phyloP scores from a whole-genome alignment of 2,888 invertebrate genomes.

The Pseudoips prasinana region DNA sequence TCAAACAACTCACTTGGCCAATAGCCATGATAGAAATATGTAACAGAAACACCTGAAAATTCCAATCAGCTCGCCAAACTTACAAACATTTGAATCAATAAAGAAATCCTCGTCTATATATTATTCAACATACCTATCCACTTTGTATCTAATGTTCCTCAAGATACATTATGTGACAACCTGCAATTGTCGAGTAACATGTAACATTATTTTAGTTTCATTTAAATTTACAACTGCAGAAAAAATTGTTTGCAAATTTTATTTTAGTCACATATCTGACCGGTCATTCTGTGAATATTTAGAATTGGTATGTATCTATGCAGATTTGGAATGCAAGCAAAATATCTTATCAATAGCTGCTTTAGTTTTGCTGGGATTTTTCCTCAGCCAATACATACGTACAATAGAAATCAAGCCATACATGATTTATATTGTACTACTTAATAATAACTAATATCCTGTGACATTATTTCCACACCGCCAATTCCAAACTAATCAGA shows the following conservation, averaged over 20 bases:
- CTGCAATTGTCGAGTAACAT: constrained; percentile 8
- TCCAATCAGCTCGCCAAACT: background rate
- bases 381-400: too few relatives aligned
- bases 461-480: too few relatives aligned
- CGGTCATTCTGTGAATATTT: constrained; percentile 29
- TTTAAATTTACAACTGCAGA: constrained; percentile 15
- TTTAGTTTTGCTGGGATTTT: too few relatives aligned
- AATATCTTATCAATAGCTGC: background rate
- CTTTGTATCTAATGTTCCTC: constrained; percentile 11
- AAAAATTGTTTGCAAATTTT: too few relatives aligned
- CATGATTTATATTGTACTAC: too few relatives aligned
- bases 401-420: too few relatives aligned
- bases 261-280: constrained; percentile 25
- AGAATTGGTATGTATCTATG: constrained; percentile 18
- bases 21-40: background rate
- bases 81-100: background rate
- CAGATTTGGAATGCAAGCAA: constrained; percentile 1
- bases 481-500: too few relatives aligned
- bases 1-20: background rate
- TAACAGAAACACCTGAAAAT: background rate
- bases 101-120: constrained; percentile 2
- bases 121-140: constrained; percentile 11
- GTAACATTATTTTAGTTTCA: constrained; percentile 15
- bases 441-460: too few relatives aligned
- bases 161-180: constrained; percentile 12